Base-by-base conservation (phyloP, 1,140 invertebrate species). In the Sipha flava region DNA sequence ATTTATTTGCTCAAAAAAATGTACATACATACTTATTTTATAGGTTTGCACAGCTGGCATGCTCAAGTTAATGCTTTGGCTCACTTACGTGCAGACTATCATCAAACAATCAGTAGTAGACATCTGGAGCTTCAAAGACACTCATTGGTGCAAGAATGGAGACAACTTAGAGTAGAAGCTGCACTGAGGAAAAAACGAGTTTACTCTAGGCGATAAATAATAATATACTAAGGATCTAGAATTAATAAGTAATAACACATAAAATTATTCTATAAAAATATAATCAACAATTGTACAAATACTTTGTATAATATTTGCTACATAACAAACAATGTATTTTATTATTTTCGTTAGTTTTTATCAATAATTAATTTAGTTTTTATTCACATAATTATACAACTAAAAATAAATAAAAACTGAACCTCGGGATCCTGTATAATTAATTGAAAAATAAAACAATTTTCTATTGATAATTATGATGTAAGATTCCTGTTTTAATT, bases 21-120 rank as follows among this genome's bases (percentile, higher is more conserved):
- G 4, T 49, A 73, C 23, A 21, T n/a, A 6, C 12, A 47, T 68
- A 9, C 9, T 34, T 18, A 21, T 49, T 21, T 77, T 45, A 26
- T 23, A 77, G 73, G 34, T 59, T 40, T 77, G 23, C 73, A 59
- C 40, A 77, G 18, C 43, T 77, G 73, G 73, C 73, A 77, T 57
- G 7, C 73, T 0, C 73, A 77, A 54, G 34, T 57, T 10, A 77
- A 57, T 37, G 34, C 73, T 26, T 43, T 77, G 14, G 52, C 49
- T 43, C 73, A 59, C 31, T 57, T 77, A 77, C 49, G 52, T 40
- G 73, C 73, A 21, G 52, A 57, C n/a, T 77, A 77, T 43, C 73
- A 26, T 12, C 73, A 77, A 57, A 77, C 31, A 23, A 54, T 77
- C 18, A 77, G 3, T 77, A 77, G 34, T 43, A 59, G 73, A 26